Evolutionary conservation across 2,113 vertebrate species (phyloP), one percentile per base, ranked within the genome.

Genomic region (Tauraco erythrolophus): DNA sequence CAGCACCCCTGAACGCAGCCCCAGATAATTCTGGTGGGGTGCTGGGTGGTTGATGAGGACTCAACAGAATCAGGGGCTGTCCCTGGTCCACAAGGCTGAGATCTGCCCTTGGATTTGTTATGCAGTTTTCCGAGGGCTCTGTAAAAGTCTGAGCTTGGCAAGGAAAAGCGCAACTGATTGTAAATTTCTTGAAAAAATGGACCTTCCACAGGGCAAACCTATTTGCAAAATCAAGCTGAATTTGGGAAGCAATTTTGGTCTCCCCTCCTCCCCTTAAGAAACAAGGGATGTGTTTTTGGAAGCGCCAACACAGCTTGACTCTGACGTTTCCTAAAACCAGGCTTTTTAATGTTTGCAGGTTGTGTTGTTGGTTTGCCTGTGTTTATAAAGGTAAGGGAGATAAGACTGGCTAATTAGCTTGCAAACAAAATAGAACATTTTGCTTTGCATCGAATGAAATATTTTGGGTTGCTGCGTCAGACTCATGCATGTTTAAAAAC

Each of bases 111-210:
- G 53, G 56, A 28, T 88, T 82, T 89, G 27, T 57, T 69, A 65
- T 89, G 69, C 24, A 14, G 60, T 10, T 82, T 53, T 82, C 66
- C n/a, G 65, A 96, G 48, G 76, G 70, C 45, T 82, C 81, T 64
- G 43, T 75, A 76, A 82, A 50, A 41, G 31, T 22, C 81, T 76
- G 92, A 88, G 53, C 57, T 61, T 68, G 65, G 61, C 65, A 79
- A 96, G 58, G 86, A 83, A 94, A 94, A 95, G 76, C 82, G 87
- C 57, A 72, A 37, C 39, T 96, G 93, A 96, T 82, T 91, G 94
- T 60, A 89, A 94, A 93, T 95, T 89, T 91, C 89, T 89, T 84
- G 61, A 30, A 88, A 45, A 90, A 92, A 86, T 51, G 91, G 81
- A 79, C 84, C 53, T 94, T 84, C 57, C 64, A 39, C 53, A 45